These are phyloP conservation scores for Oenanthe oenanthe DNA, from an alignment of 2,113 vertebrate species.

Conservation along the genomic window DNA sequence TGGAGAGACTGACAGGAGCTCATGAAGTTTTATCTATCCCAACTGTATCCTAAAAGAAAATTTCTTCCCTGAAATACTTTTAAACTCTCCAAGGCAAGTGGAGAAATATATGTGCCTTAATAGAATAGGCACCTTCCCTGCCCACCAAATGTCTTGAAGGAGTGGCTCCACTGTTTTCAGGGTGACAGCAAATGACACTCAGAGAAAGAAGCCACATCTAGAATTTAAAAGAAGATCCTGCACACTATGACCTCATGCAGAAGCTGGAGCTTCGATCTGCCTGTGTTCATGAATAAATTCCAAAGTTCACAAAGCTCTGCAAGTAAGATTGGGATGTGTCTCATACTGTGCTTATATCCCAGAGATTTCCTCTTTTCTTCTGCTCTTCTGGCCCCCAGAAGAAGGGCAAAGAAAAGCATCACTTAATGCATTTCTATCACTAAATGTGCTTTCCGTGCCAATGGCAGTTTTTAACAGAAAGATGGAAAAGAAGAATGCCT, in stretches of 20 bases:
- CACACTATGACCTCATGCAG: not conserved
- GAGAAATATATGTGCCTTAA: not conserved
- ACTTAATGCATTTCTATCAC: not conserved
- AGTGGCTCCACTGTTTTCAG: not conserved
- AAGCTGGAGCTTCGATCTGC: not conserved
- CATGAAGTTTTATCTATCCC: not conserved
- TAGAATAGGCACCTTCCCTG: not conserved
- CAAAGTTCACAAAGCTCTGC: not conserved
- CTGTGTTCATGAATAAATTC: not conserved
- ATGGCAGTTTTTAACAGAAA: not conserved
- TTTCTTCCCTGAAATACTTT: not conserved
- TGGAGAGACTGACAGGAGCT: not conserved
- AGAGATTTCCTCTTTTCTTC: not conserved
- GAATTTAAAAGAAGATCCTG: constrained; percentile 1
- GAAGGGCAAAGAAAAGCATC: not conserved
- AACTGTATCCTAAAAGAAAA: not conserved
- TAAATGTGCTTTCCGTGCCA: not conserved
- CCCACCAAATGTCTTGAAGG: not conserved
- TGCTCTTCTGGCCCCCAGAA: not conserved
- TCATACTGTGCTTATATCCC: not conserved
- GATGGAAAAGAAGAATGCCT: not conserved
- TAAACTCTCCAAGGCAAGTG: not conserved
- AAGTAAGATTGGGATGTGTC: not conserved
- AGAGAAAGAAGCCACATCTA: not conserved
- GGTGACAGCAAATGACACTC: not conserved